Evolutionary conservation across 92 coral and sea anemone species (phyloP).

Genomic region (Ricordea florida): DNA sequence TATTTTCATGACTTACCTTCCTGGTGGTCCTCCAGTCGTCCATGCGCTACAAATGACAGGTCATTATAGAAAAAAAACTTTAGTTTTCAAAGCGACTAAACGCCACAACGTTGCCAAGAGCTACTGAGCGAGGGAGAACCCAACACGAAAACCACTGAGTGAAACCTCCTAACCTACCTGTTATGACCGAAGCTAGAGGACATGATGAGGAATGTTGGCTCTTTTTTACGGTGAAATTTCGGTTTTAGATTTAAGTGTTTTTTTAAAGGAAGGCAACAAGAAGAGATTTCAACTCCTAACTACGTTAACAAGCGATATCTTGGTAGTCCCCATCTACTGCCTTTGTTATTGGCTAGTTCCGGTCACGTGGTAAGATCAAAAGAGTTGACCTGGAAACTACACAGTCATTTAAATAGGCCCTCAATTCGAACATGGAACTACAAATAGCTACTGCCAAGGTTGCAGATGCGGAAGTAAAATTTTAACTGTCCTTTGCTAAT

Average conservation of each 20-base stretch:
- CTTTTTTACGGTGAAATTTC: background rate
- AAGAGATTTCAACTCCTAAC: background rate
- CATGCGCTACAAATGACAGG: conserved; percentile 63
- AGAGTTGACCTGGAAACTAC: no score
- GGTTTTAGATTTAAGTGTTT: background rate
- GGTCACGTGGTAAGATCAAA: conserved; percentile 37
- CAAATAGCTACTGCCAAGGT: no score
- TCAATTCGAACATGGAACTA: no score
- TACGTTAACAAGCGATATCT: conserved; percentile 23
- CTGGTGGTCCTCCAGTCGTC: conserved; percentile 86
- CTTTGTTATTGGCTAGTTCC: conserved; percentile 51
- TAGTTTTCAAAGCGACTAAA: conserved; percentile 35
- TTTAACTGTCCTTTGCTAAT: no score
- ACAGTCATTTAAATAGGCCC: no score
- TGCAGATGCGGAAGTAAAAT: no score
- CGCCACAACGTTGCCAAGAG: conserved; percentile 65
- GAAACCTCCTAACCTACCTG: conserved; percentile 21
- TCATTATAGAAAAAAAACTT: conserved; percentile 12
- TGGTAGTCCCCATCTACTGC: background rate
- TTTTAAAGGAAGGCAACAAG: background rate
- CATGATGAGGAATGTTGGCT: background rate
- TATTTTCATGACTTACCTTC: conserved; percentile 74
- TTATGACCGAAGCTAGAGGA: conserved; percentile 37
- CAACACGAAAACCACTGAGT: background rate
- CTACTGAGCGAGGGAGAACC: background rate